phyloP scores from a whole-genome alignment of 2,888 invertebrate genomes.

The Marronus borbonicus region DNA sequence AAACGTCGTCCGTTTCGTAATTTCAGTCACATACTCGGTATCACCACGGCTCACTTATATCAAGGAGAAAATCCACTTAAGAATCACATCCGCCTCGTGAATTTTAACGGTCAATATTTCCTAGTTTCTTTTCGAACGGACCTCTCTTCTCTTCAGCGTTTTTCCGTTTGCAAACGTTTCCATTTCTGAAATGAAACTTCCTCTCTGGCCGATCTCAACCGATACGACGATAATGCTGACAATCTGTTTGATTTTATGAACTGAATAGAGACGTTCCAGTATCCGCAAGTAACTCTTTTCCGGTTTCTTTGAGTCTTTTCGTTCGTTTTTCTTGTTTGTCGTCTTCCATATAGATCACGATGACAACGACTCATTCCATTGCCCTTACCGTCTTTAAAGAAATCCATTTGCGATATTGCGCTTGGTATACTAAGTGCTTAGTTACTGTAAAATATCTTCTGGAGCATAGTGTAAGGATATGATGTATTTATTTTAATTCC shows the following conservation, averaged over 20 bases:
- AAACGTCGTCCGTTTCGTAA: background rate
- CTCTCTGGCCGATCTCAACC: slow-evolving; percentile 22
- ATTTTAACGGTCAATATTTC: slow-evolving; percentile 44
- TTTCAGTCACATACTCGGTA: slow-evolving; percentile 18
- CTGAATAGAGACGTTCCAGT: slow-evolving; percentile 25
- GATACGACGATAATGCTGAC: slow-evolving; percentile 39
- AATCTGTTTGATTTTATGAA: slow-evolving; percentile 47
- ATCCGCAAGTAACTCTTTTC: slow-evolving; percentile 32
- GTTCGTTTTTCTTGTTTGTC: slow-evolving; percentile 1
- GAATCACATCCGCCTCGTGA: slow-evolving; percentile 22
- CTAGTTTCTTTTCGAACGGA: slow-evolving; percentile 26
- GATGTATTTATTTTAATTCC: background rate
- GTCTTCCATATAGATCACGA: slow-evolving; percentile 21
- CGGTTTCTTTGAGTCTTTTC: slow-evolving; percentile 20
- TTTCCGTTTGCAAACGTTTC: slow-evolving; percentile 5
- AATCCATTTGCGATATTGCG: slow-evolving; percentile 32
- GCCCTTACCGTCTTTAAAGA: background rate
- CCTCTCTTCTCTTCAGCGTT: background rate
- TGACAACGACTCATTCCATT: slow-evolving; percentile 24
- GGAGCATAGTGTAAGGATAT: background rate
- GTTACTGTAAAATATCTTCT: slow-evolving; percentile 13
- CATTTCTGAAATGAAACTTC: slow-evolving; percentile 39
- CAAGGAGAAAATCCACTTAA: slow-evolving; percentile 40
- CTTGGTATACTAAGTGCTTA: slow-evolving; percentile 9
- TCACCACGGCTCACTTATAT: slow-evolving; percentile 15